Evolutionary conservation across 2,888 invertebrate species (phyloP).

Genomic region (Cybosia mesomella): DNA sequence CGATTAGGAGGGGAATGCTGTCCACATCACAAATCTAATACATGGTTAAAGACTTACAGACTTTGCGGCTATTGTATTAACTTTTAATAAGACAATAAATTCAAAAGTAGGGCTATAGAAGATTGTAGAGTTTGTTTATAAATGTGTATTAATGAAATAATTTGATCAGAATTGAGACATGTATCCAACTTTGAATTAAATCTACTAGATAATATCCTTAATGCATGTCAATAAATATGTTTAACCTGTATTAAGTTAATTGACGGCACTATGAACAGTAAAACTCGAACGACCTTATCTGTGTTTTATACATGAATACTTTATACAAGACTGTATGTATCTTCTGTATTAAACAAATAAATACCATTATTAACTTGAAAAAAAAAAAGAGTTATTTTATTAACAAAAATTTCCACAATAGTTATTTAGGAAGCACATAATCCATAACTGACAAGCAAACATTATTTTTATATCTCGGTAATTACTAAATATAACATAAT

Average conservation of each 20-base stretch:
- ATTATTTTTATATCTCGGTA: background rate
- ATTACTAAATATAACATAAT: background rate
- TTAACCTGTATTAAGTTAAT: background rate
- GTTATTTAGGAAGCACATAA: background rate
- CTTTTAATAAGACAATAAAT: background rate
- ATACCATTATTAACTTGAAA: background rate
- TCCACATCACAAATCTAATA: conserved; percentile 61
- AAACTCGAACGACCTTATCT: background rate
- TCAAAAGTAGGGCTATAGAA: background rate
- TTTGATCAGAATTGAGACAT: background rate
- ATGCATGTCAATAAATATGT: background rate
- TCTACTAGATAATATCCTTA: background rate
- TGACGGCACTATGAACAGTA: background rate
- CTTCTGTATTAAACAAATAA: background rate
- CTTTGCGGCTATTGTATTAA: conserved; percentile 44
- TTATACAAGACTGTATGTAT: background rate
- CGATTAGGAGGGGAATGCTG: conserved; percentile 82
- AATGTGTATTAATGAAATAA: too few species aligned
- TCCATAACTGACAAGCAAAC: background rate
- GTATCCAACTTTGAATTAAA: background rate
- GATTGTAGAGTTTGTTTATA: background rate
- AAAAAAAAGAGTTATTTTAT: background rate
- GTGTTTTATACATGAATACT: background rate
- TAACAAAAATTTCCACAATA: background rate
- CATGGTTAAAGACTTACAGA: conserved; percentile 42